Percentiles rank a stretch among this genome's conserved stretches.
phyloP scores from a whole-genome alignment of 1,140 invertebrate species.

The Drosophila mauritiana region DNA sequence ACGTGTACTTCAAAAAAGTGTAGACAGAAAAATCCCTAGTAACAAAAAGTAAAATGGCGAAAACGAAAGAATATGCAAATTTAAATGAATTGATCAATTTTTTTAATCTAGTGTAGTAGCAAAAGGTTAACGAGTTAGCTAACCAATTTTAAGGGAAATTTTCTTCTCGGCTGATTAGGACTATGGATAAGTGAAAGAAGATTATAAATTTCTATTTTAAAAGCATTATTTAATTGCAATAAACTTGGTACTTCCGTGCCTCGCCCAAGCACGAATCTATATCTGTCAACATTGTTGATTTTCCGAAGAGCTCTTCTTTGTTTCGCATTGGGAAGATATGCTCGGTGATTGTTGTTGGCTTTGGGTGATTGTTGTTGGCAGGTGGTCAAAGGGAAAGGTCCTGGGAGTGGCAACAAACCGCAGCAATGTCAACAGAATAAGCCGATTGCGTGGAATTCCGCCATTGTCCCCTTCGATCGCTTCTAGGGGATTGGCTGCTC shows the following conservation, averaged over 20 bases:
- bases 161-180: neutral
- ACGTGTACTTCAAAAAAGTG: constrained; percentile 10
- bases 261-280: constrained; percentile 9
- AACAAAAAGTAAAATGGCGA: neutral
- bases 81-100: neutral
- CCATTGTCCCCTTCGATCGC: constrained; percentile 59
- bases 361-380: constrained; percentile 4
- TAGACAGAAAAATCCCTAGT: neutral
- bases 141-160: too few relatives aligned
- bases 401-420: constrained; percentile 60
- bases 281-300: constrained; percentile 59
- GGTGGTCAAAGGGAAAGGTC: neutral
- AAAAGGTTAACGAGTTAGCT: too few relatives aligned
- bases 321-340: constrained; percentile 58
- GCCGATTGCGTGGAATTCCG: constrained; percentile 79
- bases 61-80: neutral
- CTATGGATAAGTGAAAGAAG: too few relatives aligned
- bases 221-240: constrained; percentile 51
- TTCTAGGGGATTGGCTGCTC: constrained; percentile 45
- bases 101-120: too few relatives aligned
- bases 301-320: constrained; percentile 54
- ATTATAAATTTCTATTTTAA: constrained; percentile 45
- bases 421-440: constrained; percentile 68
- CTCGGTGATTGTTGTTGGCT: constrained; percentile 22
- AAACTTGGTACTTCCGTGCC: constrained; percentile 2